Base-by-base conservation (phyloP, 1,140 invertebrate species). In the Maconellicoccus hirsutus region DNA sequence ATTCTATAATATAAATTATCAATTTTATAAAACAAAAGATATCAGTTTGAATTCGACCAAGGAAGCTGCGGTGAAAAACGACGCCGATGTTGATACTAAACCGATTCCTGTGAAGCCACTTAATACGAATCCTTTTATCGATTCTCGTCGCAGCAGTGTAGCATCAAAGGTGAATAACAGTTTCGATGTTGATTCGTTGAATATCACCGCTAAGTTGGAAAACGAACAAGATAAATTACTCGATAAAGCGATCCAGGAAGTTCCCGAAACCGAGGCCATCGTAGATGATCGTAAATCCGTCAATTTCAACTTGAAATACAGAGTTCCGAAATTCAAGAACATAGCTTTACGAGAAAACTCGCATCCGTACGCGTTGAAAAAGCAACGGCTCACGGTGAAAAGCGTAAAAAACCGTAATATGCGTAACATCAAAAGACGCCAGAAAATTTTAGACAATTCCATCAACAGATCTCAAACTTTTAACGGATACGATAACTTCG, bases 401-500 rank as follows among this genome's bases (percentile, higher is more conserved):
- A 26, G 61, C 25, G 61, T 66, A 3, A 66, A 66, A 23, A 66
- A 66, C 19, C 3, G 61, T 1, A 66, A 66, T 16, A 66, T 66
- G 61, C 3, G 61, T 2, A 66, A 66, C 19, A 22, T 66, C 3
- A 22, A 25, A 66, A 23, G 61, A 26, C 61, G 61, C 19, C 61
- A 66, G 25, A 10, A 25, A 26, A 23, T 66, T 12, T 8, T 66
- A 19, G 61, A 66, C 61, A 22, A 22, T 7, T 61, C 59, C 7
- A 7, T 61, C 7, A 61, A 22, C 21, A 2, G 61, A 16, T 66
- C 61, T 4, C 61, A 25, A 16, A 66, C 61, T 1, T 66, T 66
- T 16, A 66, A 66, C 61, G 61, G 61, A 16, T 66, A 66, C 21
- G 61, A 66, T 66, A 66, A 66, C 19, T 66, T 66, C 10, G 61